A percentile compares a stretch with the other conserved stretches of the same genome.
Evolutionary conservation across 2,888 invertebrate species (phyloP).

Genomic region (Caenorhabditis plicata): DNA sequence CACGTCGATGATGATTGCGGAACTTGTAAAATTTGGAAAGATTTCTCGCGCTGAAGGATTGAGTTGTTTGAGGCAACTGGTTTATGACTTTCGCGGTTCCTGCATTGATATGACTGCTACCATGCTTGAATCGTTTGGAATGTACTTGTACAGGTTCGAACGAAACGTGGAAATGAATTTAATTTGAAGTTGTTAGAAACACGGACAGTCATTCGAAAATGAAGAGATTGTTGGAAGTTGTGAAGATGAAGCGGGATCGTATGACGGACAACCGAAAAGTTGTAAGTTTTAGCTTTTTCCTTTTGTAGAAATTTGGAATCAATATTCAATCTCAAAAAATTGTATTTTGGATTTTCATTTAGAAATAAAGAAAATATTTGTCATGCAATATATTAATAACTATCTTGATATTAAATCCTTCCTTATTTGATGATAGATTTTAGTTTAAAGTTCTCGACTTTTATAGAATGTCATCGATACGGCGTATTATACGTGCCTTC

Average conservation of each 20-base stretch:
- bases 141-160: constrained; percentile 39
- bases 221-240: constrained; percentile 59
- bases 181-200: constrained; percentile 36
- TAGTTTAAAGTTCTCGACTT: not conserved
- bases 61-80: constrained; percentile 52
- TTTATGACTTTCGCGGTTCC: constrained; percentile 58
- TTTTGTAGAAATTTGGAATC: not conserved
- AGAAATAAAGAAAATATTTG: not conserved
- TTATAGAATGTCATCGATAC: constrained; percentile 61
- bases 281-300: constrained; percentile 32
- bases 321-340: not conserved
- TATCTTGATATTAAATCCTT: not conserved
- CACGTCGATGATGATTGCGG: constrained; percentile 50
- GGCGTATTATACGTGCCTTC: constrained; percentile 60
- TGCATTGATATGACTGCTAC: constrained; percentile 59
- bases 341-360: not conserved
- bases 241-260: constrained; percentile 46
- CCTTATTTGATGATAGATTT: not conserved
- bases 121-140: constrained; percentile 55
- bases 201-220: constrained; percentile 61
- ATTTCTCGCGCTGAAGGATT: constrained; percentile 62
- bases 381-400: not conserved
- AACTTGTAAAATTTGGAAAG: constrained; percentile 59
- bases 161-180: too few species aligned
- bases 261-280: constrained; percentile 58